Base-by-base conservation (phyloP, 1,140 invertebrate species). In the Ylistrum balloti region DNA sequence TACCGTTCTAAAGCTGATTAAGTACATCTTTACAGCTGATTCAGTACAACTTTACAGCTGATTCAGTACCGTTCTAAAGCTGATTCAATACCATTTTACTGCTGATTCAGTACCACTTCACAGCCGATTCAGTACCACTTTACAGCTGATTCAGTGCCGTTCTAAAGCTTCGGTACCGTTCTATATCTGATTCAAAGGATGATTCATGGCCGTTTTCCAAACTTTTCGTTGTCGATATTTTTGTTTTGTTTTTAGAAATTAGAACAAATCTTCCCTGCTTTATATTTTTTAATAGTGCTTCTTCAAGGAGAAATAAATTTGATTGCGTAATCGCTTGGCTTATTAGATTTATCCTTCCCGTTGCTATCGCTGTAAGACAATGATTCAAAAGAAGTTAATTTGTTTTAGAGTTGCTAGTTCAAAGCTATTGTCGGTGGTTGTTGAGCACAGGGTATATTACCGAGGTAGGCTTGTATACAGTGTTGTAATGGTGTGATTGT, bases 311-410 rank as follows among this genome's bases (percentile, higher is more conserved):
- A 74, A 74, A 74, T 28, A 3, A 1, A 13, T 38, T 74, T 74
- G 56, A 74, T 74, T 74, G 13, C 56, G 28, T 74, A 74, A 74
- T 74, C 45, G 0, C 28, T 28, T n/a, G 0, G n/a, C 56, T 28
- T 28, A 28, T 74, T 5, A 9, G 28, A 74, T 74, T 74, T 11
- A 28, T 17, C 41, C 20, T 45, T 1, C 20, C 56, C 9, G 13
- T 1, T 9, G 22, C 5, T 74, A 28, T 74, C 56, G 5, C 56
- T 17, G n/a, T 74, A 28, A 74, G 17, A 74, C 56, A 74, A 74
- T 74, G 56, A 17, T 74, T 74, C 56, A 74, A 74, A 28, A n/a
- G 56, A 28, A 74, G 56, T 28, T 74, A 74, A 74, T 74, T 74
- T 28, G 56, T 22, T 74, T n/a, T 74, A 74, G 22, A 74, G 56